Evolutionary conservation across 1,140 invertebrate genomes (phyloP), one percentile per base, ranked within the genome.

Genomic region (Bombus ignitus): DNA sequence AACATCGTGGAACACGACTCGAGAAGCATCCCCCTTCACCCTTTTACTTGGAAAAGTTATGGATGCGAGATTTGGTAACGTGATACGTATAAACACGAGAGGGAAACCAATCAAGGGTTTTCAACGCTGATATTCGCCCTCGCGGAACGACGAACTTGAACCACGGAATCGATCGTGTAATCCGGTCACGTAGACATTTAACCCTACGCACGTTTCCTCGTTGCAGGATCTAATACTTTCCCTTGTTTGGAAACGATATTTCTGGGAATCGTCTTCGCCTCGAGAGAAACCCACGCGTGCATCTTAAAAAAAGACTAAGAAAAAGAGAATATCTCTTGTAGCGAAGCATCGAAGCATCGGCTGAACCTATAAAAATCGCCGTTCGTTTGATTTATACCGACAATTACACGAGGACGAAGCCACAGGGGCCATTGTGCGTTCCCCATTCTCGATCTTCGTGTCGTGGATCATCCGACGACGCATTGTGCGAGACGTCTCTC

Each of bases 181-280:
- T 89, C 87, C 32, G 75, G 83, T 91, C 91, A 92, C 91, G 90
- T 85, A 87, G 62, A 86, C 78, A 47, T 85, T 91, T 89, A 87
- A 92, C 85, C 87, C 88, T 74, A 81, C 90, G 66, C 91, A 87
- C 88, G 86, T 89, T 72, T 72, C 81, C 76, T 53, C 22, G 71
- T n/a, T 70, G 73, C 66, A 68, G 87, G 47, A 87, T 90, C 87
- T 87, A 83, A 91, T 90, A 89, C 88, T 85, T 86, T 91, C 80
- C 87, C 91, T 92, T 92, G 80, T 92, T 92, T 88, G 78, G 91
- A 84, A 47, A 87, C 81, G 59, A 71, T 18, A 77, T 82, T 91
- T 90, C 90, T 90, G 73, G 35, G 90, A 92, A 90, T 68, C 75
- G 28, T 83, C 35, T 18, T 32, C 35, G 28, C 37, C 71, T 59